A percentile compares a stretch with the other conserved stretches of the same genome.
phyloP scores from a whole-genome alignment of 1,140 invertebrate species.

The Lucilia cuprina region DNA sequence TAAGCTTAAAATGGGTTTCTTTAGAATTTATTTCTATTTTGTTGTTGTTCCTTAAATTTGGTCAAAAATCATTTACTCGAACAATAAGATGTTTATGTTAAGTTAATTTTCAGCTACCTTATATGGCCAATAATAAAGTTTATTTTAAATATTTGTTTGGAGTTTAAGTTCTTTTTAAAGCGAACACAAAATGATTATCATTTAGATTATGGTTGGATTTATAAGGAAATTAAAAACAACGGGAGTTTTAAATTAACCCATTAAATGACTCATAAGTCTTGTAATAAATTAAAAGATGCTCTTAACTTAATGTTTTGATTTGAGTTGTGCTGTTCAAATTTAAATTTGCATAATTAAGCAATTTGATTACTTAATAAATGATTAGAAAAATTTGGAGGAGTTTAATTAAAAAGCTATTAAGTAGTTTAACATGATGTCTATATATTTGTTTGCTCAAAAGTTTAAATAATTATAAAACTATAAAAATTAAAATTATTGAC shows the following conservation, averaged over 20 bases:
- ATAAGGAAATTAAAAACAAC: neutral
- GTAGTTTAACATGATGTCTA: too few species aligned
- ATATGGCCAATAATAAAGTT: neutral
- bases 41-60: neutral
- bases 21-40: neutral
- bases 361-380: too few species aligned
- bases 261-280: neutral
- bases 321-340: too few species aligned
- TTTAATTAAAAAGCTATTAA: too few species aligned
- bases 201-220: neutral
- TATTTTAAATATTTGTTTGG: neutral
- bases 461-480: too few species aligned
- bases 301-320: too few species aligned
- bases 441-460: too few species aligned
- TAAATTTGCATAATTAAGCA: too few species aligned
- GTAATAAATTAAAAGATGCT: too few species aligned
- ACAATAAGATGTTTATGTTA: neutral
- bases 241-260: neutral
- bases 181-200: neutral
- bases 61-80: neutral
- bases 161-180: neutral
- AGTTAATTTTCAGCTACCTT: neutral
- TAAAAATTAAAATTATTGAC: too few species aligned
- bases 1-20: neutral
- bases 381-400: too few species aligned